phyloP scores from a whole-genome alignment of 2,888 invertebrate species.

The Patella caerulea region DNA sequence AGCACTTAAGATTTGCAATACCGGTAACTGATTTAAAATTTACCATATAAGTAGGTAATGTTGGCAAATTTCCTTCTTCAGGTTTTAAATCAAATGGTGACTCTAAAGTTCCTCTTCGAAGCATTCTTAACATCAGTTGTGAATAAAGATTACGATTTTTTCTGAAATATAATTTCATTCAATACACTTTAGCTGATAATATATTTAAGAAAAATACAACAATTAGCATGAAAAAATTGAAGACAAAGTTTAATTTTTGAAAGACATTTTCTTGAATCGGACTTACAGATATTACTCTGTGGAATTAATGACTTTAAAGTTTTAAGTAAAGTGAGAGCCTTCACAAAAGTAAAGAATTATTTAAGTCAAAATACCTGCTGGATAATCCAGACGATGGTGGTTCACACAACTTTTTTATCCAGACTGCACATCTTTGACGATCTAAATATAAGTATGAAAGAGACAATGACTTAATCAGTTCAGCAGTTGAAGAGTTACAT shows the following conservation, averaged over 20 bases:
- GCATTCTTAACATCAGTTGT: slow-evolving; percentile 67
- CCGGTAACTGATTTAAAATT: slow-evolving; percentile 5
- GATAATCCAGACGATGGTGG: slow-evolving; percentile 57
- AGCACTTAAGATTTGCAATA: too few relatives aligned
- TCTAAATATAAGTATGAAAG: slow-evolving; percentile 50
- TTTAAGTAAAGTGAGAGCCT: too few relatives aligned
- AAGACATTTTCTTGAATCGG: too few relatives aligned
- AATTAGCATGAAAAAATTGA: not conserved
- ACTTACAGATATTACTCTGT: too few relatives aligned
- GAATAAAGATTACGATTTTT: slow-evolving; percentile 66
- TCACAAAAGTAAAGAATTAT: too few relatives aligned
- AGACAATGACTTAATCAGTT: too few relatives aligned
- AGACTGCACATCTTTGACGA: slow-evolving; percentile 69
- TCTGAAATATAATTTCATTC: slow-evolving; percentile 43
- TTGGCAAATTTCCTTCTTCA: slow-evolving; percentile 60
- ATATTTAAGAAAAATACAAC: not conserved
- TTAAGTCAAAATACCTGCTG: not conserved
- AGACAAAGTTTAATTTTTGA: not conserved
- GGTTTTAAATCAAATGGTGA: slow-evolving; percentile 67
- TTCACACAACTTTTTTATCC: slow-evolving; percentile 71
- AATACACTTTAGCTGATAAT: too few relatives aligned
- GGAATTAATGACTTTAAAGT: too few relatives aligned
- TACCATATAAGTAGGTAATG: slow-evolving; percentile 67
- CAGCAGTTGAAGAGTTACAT: too few relatives aligned
- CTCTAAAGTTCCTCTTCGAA: slow-evolving; percentile 64